A percentile compares a stretch with the other conserved stretches of the same genome.
Conservation (phyloP, 2,797 vertebrate genomes). For the Gymnopithys bicolor region DNA sequence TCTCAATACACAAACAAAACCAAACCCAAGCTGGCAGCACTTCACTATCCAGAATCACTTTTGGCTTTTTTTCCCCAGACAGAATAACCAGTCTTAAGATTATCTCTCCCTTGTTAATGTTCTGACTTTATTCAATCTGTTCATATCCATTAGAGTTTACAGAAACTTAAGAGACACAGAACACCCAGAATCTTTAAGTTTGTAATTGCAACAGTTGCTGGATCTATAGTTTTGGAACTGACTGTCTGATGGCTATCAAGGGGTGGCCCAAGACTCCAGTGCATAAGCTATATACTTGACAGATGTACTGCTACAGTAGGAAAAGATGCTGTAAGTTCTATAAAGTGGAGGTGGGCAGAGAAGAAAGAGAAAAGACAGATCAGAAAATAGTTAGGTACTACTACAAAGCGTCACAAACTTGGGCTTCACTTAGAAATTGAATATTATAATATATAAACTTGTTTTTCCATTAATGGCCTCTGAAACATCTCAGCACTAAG, state of each 20-base stretch:
- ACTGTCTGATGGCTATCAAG: background rate
- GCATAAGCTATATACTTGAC: background rate
- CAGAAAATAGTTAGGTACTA: background rate
- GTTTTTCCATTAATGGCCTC: background rate
- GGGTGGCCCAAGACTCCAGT: background rate
- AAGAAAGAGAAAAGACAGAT: background rate
- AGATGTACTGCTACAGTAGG: background rate
- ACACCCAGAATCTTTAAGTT: background rate
- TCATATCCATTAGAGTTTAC: background rate
- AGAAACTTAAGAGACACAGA: background rate
- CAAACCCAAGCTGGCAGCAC: background rate
- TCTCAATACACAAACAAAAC: background rate
- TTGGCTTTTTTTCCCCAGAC: background rate
- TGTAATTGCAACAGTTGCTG: background rate
- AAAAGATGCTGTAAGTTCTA: background rate
- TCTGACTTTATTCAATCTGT: background rate
- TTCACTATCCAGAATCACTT: background rate
- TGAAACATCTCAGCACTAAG: constrained; percentile 35
- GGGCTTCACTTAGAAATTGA: background rate
- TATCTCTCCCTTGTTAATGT: background rate
- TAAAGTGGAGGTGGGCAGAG: background rate
- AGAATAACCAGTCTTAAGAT: background rate
- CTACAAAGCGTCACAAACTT: background rate
- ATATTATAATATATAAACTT: background rate
- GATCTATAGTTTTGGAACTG: background rate